Conservation (phyloP, 2,113 vertebrate species). For the Dermatemys mawii region DNA sequence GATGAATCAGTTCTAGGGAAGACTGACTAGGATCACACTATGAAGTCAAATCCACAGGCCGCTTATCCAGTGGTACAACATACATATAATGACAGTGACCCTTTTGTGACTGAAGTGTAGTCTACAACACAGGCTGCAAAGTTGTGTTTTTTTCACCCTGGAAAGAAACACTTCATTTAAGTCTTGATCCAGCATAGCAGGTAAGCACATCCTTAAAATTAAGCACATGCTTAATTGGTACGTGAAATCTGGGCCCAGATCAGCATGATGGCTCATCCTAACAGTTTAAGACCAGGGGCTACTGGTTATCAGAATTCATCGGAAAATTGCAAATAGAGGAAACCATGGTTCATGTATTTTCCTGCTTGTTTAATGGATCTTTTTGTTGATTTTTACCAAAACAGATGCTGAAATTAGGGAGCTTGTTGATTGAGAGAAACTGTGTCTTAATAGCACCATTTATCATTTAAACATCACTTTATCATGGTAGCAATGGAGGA, state of each 20-base stretch:
- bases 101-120: not conserved
- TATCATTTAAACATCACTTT: slow-evolving; percentile 13
- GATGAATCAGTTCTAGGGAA: not conserved
- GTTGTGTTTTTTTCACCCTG: not conserved
- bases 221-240: not conserved
- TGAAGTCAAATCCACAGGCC: not conserved
- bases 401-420: not conserved
- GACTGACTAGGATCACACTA: not conserved
- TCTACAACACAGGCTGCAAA: not conserved
- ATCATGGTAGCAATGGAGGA: not conserved
- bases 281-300: not conserved
- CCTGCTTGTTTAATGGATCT: not conserved
- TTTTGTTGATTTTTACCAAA: not conserved
- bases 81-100: not conserved
- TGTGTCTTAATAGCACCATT: not conserved
- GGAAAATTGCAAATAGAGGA: not conserved
- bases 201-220: not conserved
- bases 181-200: not conserved
- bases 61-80: not conserved
- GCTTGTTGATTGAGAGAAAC: not conserved
- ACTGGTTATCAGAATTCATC: not conserved
- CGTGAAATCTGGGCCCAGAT: not conserved
- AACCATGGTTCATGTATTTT: not conserved
- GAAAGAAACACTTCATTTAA: not conserved
- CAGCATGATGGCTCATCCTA: not conserved